Base-by-base conservation (phyloP, 2,113 vertebrate genomes). In the Hirundichthys speculiger region DNA sequence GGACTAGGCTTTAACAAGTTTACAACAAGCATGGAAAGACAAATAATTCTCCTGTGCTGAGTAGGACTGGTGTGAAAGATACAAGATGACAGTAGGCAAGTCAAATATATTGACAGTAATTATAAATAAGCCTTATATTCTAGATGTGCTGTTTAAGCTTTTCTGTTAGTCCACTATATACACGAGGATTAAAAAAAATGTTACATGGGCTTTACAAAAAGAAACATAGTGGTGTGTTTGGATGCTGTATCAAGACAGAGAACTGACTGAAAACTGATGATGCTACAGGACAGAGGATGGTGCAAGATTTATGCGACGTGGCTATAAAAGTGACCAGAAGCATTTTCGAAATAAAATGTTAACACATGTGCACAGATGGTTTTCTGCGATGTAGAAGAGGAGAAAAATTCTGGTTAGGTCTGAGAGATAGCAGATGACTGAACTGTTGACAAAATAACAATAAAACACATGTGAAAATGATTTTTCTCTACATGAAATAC, bases 171-270 rank as follows among this genome's bases (percentile, higher is more conserved):
- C 73, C 68, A 69, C 42, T 86, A 86, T 87, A 69, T 89, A 90
- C 84, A 90, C 66, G 50, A 48, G 53, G 18, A 48, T 50, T 74
- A 47, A 53, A 67, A 64, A 56, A 13, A 46, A 11, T 18, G 22
- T 70, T 64, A 76, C 46, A 73, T 46, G 21, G 25, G 80, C 69
- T 60, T 85, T 79, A 83, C 51, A 91, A 86, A 91, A 82, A 77
- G 90, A 76, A n/a, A n/a, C n/a, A 89, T 88, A 92, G 88, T 92
- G 88, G 86, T 90, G 89, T 77, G 22, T 58, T n/a, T 73, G 79
- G 53, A 75, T 47, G 60, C 38, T 53, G 39, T 4, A 13, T 66
- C 76, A 80, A 89, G 77, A 68, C 77, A 64, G 73, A 82, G 80
- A 38, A 54, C 80, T 84, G 62, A 49, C 56, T 54, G 60, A 83